Conservation (phyloP, 2,113 vertebrate species). For the Reinhardtius hippoglossoides region DNA sequence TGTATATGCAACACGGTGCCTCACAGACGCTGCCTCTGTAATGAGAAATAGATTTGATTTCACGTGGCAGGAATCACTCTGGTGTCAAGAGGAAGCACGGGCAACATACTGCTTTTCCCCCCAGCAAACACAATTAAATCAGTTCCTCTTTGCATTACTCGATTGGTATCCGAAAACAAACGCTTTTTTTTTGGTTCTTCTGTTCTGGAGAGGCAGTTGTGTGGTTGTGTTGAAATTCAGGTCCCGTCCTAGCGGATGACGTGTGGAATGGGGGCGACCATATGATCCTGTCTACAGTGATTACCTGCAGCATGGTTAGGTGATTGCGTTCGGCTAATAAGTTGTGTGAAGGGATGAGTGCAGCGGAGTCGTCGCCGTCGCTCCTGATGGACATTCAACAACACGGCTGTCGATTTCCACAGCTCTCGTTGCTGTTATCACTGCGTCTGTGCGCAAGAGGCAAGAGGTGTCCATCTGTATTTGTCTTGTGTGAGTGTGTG, state of each 20-base stretch:
- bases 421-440: background rate
- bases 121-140: conserved; percentile 52
- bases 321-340: conserved; percentile 67
- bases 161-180: conserved; percentile 26
- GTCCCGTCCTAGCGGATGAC: conserved; percentile 49
- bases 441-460: background rate
- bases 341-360: conserved; percentile 53
- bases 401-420: conserved; percentile 37
- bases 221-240: conserved; percentile 45
- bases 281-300: conserved; percentile 68
- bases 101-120: conserved; percentile 19
- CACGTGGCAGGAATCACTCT: conserved; percentile 46
- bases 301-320: conserved; percentile 61
- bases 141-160: conserved; percentile 33
- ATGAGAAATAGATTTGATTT: conserved; percentile 76
- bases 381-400: conserved; percentile 32
- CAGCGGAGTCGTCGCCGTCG: conserved; percentile 32
- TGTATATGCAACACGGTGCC: conserved; percentile 42
- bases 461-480: background rate
- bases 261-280: conserved; percentile 57
- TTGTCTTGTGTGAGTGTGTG: background rate
- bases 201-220: conserved; percentile 10
- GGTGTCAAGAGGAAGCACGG: conserved; percentile 34
- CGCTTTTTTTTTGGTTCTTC: background rate
- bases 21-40: conserved; percentile 49